A percentile compares a stretch with the other conserved stretches of the same genome.
Evolutionary conservation across 64 coral and sea anemone genomes (phyloP).

Genomic region (Trachythela sp.): DNA sequence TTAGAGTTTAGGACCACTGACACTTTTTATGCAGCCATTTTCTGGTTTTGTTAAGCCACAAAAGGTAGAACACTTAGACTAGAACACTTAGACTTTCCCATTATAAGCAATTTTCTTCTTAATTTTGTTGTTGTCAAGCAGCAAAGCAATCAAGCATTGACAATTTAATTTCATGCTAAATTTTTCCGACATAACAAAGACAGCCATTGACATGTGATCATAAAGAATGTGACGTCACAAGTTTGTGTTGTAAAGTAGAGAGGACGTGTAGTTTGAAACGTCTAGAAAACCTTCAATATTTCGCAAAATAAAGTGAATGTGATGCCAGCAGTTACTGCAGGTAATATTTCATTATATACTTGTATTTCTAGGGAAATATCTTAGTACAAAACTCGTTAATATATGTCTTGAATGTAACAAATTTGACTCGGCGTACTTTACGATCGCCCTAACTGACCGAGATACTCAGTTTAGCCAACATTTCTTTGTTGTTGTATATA

Average conservation of each 20-base stretch:
- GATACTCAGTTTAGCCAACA: not conserved
- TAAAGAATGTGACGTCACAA: not conserved
- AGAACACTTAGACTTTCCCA: not conserved
- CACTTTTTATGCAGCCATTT: too few relatives aligned
- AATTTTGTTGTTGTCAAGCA: not conserved
- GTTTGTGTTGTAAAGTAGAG: not conserved
- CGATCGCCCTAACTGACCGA: too few relatives aligned
- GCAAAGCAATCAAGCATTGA: not conserved
- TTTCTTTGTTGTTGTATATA: not conserved
- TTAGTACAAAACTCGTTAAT: not conserved
- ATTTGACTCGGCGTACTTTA: not conserved
- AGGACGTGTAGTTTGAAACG: not conserved
- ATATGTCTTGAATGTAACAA: not conserved
- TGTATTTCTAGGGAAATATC: not conserved
- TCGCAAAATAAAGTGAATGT: not conserved
- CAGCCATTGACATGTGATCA: slow-evolving; percentile 11
- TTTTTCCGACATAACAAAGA: not conserved
- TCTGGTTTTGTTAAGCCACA: not conserved
- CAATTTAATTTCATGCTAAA: slow-evolving; percentile 14
- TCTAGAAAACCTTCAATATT: not conserved
- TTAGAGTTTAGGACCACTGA: too few relatives aligned
- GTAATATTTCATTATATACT: not conserved
- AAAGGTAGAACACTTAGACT: too few relatives aligned
- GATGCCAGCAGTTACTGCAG: slow-evolving; percentile 30
- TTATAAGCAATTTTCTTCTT: not conserved